A percentile compares a stretch with the other conserved stretches of the same genome.
These are phyloP conservation scores for Drosophila flavopinicola DNA, from an alignment of 2,888 invertebrate species.

Conservation along the genomic window DNA sequence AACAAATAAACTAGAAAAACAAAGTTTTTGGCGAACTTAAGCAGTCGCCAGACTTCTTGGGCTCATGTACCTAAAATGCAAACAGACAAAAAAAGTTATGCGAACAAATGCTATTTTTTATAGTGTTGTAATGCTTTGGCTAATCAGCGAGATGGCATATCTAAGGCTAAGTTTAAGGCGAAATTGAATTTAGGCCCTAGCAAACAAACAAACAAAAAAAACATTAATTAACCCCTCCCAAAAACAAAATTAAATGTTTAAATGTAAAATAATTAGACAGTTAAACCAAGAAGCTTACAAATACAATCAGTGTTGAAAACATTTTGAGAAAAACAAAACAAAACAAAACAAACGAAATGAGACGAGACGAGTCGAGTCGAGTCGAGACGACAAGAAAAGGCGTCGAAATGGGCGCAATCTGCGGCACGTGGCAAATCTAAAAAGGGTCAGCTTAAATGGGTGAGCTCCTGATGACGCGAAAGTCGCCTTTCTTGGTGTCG, in stretches of 20 bases:
- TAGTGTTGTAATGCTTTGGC: slow-evolving; percentile 72
- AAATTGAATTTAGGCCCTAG: slow-evolving; percentile 65
- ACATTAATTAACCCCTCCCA: slow-evolving; percentile 52
- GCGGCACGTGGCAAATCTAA: slow-evolving; percentile 51
- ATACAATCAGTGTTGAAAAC: slow-evolving; percentile 83
- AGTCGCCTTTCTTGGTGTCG: slow-evolving; percentile 13
- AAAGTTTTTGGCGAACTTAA: slow-evolving; percentile 39
- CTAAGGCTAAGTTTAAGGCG: slow-evolving; percentile 58
- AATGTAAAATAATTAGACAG: slow-evolving; percentile 81
- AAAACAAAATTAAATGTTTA: slow-evolving; percentile 73
- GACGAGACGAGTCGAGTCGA: too few relatives aligned
- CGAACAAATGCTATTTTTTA: slow-evolving; percentile 68
- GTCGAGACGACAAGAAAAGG: slow-evolving; percentile 36
- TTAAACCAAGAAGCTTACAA: slow-evolving; percentile 83
- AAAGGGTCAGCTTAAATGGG: slow-evolving; percentile 56
- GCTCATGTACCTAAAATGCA: slow-evolving; percentile 64
- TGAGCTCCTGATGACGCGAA: slow-evolving; percentile 16
- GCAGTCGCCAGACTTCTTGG: slow-evolving; percentile 49
- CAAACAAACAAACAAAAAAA: slow-evolving; percentile 33
- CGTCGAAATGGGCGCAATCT: slow-evolving; percentile 55
- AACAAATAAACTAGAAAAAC: slow-evolving; percentile 31
- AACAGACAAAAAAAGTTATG: slow-evolving; percentile 36
- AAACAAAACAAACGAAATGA: slow-evolving; percentile 20
- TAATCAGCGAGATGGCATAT: slow-evolving; percentile 42
- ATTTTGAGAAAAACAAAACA: slow-evolving; percentile 60